phyloP scores from a whole-genome alignment of 2,113 vertebrate genomes.

The Pelusios castaneus region DNA sequence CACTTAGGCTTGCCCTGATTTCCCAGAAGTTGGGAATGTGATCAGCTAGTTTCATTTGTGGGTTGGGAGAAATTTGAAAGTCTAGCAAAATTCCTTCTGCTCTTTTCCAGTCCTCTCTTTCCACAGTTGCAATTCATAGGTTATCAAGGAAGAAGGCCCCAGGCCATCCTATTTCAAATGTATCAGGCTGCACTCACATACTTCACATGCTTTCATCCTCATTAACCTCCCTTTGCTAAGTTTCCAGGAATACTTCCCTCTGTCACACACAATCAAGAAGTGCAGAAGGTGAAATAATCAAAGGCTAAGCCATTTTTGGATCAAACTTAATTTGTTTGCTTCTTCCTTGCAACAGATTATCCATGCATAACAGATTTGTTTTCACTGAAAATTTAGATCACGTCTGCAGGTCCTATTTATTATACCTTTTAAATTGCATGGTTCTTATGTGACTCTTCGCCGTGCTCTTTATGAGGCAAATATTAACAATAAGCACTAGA shows the following conservation, averaged over 20 bases:
- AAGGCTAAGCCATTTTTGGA: fast-evolving
- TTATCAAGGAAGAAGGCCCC: neutral
- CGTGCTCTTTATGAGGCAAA: conserved; percentile 9
- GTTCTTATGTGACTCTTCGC: conserved; percentile 20
- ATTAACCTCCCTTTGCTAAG: neutral
- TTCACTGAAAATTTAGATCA: conserved; percentile 29
- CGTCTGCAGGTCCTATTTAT: neutral
- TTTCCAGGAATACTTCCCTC: neutral
- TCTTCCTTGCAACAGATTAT: neutral
- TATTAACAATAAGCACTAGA: neutral
- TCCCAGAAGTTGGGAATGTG: fast-evolving
- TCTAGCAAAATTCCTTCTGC: fast-evolving
- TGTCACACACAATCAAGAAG: neutral
- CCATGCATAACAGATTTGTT: neutral
- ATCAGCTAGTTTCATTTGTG: neutral
- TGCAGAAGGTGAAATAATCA: neutral
- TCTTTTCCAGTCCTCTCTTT: fast-evolving
- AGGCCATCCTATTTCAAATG: neutral
- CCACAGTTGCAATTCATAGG: neutral
- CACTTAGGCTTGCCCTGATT: neutral
- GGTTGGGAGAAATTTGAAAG: neutral
- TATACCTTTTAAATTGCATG: neutral
- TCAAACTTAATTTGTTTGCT: neutral
- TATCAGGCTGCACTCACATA: neutral
- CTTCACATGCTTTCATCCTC: neutral